Base-by-base conservation (phyloP, 1,140 invertebrate genomes). In the Apis florea region DNA sequence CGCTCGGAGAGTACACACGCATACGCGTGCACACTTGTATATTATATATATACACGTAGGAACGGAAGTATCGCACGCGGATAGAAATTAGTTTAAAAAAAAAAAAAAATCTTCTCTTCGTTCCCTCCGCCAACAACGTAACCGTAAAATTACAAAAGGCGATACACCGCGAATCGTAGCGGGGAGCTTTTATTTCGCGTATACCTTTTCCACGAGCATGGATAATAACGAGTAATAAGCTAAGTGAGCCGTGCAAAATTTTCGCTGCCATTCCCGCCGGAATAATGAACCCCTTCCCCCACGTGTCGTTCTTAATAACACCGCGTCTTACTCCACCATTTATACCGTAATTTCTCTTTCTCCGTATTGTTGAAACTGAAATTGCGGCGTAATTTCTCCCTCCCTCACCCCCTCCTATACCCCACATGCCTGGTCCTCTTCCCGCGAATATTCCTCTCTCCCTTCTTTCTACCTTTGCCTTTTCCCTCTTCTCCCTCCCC, bases 271-370 rank as follows among this genome's bases (percentile, higher is more conserved):
- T 80, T 80, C 71, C 79, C 61, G 79, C 51, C 72, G 72, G 72
- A 75, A 81, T 81, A 81, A 81, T 40, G 79, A 81, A 81, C 72
- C 53, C 79, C 63, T 26, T 19, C 64, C 64, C 31, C 74, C 76
- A 77, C 74, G 73, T 82, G 73, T 77, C 66, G 73, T 82, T 82
- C 74, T 82, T 82, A 81, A 81, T 82, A 82, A 82, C 80, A 70
- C 80, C 73, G 66, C 74, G 51, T 77, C 74, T 76, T 68, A 70
- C 74, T 77, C 61, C 73, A n/a, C 80, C 73, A 76, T 82, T 77
- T 68, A 77, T 70, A 77, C 84, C 82, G 81, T 86, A 86, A 86
- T 86, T 86, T 73, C 84, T 86, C 78, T 69, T 86, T 80, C 84
- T 64, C 76, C 54, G 80, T 75, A 82, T 85, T 76, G 85, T 86